Base-by-base conservation (phyloP, 2,113 vertebrate genomes). In the Laterallus jamaicensis region DNA sequence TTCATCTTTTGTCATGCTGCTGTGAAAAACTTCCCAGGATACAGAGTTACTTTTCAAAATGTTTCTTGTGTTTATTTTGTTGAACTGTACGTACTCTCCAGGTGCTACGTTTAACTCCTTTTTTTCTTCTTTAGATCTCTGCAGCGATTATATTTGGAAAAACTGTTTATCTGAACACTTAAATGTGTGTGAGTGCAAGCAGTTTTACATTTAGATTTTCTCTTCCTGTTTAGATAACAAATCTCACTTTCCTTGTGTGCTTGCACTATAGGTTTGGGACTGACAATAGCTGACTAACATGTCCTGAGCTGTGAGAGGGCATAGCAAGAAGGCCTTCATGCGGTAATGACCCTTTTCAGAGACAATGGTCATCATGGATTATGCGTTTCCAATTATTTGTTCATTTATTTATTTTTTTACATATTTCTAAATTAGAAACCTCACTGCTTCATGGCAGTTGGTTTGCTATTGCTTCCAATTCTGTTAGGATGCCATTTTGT, bases 101-200 rank as follows among this genome's bases (percentile, higher is more conserved):
- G 97, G 96, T 98, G 96, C 96, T 97, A 96, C 97, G 85, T 96
- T 98, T 99, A 99, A 99, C 98, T 98, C 98, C 97, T 98, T 99
- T 98, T 99, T 99, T 99, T 99, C 98, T 99, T 98, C 99, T 99
- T 99, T 99, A 99, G 99, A 99, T 99, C 98, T 98, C 98, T 99
- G 98, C 99, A 99, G 98, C 99, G 99, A 98, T 99, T 99, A 99
- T 99, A 99, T 99, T 98, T 99, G 99, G 99, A 98, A 98, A 99
- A 98, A 97, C 98, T 98, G 98, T 99, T 98, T 99, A 98, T 99
- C 99, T 99, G 99, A 99, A 98, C 99, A 99, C 99, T 99, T 99
- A 99, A 99, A 98, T 99, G 99, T 99, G 99, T 99, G 99, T 99
- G 99, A 99, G 99, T 99, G 99, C 99, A 99, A 99, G 98, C 98